Evolutionary conservation across 2,888 invertebrate species (phyloP), one percentile per base, ranked within the genome.

Genomic region (Platynereis dumerilii): DNA sequence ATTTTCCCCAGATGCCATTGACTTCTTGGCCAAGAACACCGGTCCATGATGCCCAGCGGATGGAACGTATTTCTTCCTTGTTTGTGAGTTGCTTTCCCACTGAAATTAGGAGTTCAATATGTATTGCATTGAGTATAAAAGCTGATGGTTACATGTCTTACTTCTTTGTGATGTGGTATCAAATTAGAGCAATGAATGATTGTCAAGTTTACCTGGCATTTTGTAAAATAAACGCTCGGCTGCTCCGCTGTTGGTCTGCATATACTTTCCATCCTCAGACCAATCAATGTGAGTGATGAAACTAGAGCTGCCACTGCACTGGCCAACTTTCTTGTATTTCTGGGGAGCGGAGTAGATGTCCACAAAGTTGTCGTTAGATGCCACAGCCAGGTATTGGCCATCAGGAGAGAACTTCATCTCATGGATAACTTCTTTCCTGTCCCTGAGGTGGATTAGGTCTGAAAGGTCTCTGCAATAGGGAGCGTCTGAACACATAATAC

Each of bases 271-370:
- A 71, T 84, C 82, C 53, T 77, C 76, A 0, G 84, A 83, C 86
- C 86, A 86, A 74, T 86, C 86, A n/a, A 86, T 64, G 69, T 85
- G 85, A 0, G 84, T 85, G 68, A 85, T 83, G 72, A 83, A 84
- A 70, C 83, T 84, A n/a, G 83, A 83, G 68, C 74, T 82, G 1
- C 84, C 85, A 1, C 76, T 70, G 66, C 85, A 84, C 7, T 78
- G 78, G 3, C 82, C 81, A 10, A 83, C 77, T n/a, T 75, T 72
- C 70, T 81, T 81, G 72, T 78, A 82, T 10, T 78, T 71, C 72
- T 83, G 80, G 7, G 77, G 76, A 12, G 76, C 77, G 0, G 81
- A 75, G 73, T 85, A 85, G 52, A 85, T 78, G 69, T 85, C 85
- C 17, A 85, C 83, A 75, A 81, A 83, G 67, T 83, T 83, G 73